Evolutionary conservation across 2,888 invertebrate genomes (phyloP).

Genomic region (Andricus curvator): DNA sequence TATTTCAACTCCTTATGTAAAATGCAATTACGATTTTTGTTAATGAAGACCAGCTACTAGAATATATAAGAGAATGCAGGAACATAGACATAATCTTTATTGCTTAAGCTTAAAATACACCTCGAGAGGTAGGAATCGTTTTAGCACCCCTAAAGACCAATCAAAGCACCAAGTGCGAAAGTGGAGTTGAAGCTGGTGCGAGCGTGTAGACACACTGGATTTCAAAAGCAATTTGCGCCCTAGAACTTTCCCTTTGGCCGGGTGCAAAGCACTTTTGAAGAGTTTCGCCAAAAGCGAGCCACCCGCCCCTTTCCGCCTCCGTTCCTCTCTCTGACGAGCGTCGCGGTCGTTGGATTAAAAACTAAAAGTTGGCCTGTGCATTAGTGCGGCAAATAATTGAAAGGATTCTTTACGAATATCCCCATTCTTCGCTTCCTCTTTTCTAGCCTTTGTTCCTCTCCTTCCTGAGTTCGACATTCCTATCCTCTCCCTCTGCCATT

Average conservation of each 20-base stretch:
- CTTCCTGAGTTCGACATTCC: constrained; percentile 29
- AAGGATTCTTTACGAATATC: constrained; percentile 42
- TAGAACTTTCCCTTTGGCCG: constrained; percentile 53
- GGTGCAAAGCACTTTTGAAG: constrained; percentile 41
- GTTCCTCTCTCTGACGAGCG: constrained; percentile 27
- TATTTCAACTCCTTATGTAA: background rate
- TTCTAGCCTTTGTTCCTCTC: constrained; percentile 13
- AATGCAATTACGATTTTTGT: background rate
- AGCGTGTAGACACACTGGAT: constrained; percentile 33
- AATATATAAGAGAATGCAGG: background rate
- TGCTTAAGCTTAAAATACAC: background rate
- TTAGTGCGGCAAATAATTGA: constrained; percentile 51
- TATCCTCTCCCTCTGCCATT: constrained; percentile 24
- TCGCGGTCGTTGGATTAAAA: constrained; percentile 40
- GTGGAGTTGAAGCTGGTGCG: constrained; percentile 28
- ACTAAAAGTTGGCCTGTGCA: constrained; percentile 49
- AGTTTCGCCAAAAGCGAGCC: constrained; percentile 34
- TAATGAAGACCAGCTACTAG: background rate
- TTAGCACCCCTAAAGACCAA: constrained; percentile 9
- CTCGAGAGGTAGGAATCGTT: constrained; percentile 6
- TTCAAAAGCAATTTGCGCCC: constrained; percentile 60
- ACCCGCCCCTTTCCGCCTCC: constrained; percentile 29
- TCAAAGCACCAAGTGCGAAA: constrained; percentile 31
- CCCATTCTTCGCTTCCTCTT: background rate
- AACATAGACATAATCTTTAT: background rate